Evolutionary conservation across 2,113 vertebrate species (phyloP), one percentile per base, ranked within the genome.

Genomic region (Taurulus bubalis): DNA sequence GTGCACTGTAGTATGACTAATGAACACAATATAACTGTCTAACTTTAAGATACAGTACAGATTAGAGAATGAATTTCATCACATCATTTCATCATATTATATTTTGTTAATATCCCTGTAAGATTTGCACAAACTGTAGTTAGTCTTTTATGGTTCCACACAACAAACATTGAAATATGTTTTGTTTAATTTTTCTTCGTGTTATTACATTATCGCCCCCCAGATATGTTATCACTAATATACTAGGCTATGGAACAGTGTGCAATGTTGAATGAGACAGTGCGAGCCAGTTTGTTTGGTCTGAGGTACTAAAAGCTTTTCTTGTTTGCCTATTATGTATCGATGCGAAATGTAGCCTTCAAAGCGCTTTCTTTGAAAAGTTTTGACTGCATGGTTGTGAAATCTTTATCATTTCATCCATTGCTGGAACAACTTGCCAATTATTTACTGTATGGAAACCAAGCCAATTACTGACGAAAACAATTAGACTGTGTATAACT

Each of bases 401-500:
- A 70, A 75, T 86, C 78, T 77, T 88, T 90, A 87, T 77, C 82
- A 71, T 71, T 90, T 84, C 69, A 77, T 77, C 11, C 65, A 40
- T 26, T 67, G 55, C 24, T 32, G 20, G 45, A 24, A 77, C 76
- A 80, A 79, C 80, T 73, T 84, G 59, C 68, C 84, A 79, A 72
- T 92, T 87, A 87, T 86, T 90, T 85, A 64, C 81, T 72, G 32
- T 32, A 67, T 63, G 70, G 51, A 80, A 76, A 86, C 73, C 66
- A 79, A 85, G 51, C 85, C 72, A 88, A 84, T 90, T 90, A 85
- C 59, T 73, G 77, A 73, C 47, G 60, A 80, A 80, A 67, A 87
- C 67, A 90, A 83, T 85, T 78, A 89, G 60, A 80, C 63, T 18
- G n/a, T 58, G 30, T 73, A 0, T 32, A 71, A 81, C 68, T 69